Percentiles rank a stretch among this genome's conserved stretches.
phyloP scores from a whole-genome alignment of 1,140 invertebrate genomes.

The Cherax quadricarinatus region DNA sequence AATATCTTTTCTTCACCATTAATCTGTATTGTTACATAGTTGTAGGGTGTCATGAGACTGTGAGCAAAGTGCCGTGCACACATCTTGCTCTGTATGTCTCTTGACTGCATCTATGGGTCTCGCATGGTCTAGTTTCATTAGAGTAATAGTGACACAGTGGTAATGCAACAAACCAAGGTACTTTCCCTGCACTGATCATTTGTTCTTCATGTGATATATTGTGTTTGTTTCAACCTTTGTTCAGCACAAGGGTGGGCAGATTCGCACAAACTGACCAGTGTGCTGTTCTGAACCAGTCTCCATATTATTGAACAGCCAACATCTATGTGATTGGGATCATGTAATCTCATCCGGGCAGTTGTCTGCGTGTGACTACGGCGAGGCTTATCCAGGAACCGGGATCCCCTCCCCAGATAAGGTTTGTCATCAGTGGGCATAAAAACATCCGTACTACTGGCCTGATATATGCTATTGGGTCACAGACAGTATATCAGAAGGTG shows the following conservation, averaged over 20 bases:
- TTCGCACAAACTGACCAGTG: conserved; percentile 65
- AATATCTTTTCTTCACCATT: conserved; percentile 69
- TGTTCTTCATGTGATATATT: conserved; percentile 69
- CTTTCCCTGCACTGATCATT: conserved; percentile 66
- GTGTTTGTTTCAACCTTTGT: conserved; percentile 58
- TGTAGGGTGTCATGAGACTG: conserved; percentile 54
- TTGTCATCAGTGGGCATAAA: conserved; percentile 35
- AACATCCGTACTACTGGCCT: conserved; percentile 49
- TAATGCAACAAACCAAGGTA: conserved; percentile 67
- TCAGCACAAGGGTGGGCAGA: conserved; percentile 67
- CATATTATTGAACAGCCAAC: conserved; percentile 22
- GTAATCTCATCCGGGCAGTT: conserved; percentile 16
- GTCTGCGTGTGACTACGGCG: conserved; percentile 50
- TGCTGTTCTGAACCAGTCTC: conserved; percentile 55
- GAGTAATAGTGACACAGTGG: conserved; percentile 63
- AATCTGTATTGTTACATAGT: conserved; percentile 67
- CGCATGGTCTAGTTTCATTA: conserved; percentile 69
- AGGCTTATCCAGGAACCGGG: conserved; percentile 65
- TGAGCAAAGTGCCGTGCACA: conserved; percentile 39
- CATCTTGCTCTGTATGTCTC: conserved; percentile 49
- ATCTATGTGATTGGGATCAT: conserved; percentile 39
- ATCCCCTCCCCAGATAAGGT: conserved; percentile 54
- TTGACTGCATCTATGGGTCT: conserved; percentile 66
- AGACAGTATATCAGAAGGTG: conserved; percentile 52
- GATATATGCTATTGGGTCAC: conserved; percentile 56